Percentiles rank a stretch among this genome's conserved stretches.
phyloP scores from a whole-genome alignment of 2,797 vertebrate species.

The Gorsachius magnificus region DNA sequence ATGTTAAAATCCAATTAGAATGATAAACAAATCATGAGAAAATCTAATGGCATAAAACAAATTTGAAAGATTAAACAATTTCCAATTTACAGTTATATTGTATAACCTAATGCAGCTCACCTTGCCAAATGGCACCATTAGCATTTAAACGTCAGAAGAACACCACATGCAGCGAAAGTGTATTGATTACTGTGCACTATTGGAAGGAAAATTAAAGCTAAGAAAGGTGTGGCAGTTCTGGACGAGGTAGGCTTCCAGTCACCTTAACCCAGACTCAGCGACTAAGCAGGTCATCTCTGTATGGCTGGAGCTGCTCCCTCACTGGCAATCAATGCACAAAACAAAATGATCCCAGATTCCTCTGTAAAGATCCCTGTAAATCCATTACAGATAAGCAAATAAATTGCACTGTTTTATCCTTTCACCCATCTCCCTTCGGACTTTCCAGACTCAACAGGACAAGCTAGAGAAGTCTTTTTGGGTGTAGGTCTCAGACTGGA shows the following conservation, averaged over 20 bases:
- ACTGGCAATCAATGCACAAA: neutral
- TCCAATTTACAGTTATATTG: conserved; percentile 1
- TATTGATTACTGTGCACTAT: neutral
- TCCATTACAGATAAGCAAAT: neutral
- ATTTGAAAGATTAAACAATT: conserved; percentile 56
- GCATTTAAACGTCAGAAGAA: conserved; percentile 31
- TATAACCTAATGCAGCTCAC: conserved; percentile 8
- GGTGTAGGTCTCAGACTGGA: neutral
- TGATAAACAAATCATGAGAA: conserved; percentile 37
- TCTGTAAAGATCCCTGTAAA: neutral
- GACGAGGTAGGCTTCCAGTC: neutral
- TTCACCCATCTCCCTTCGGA: neutral
- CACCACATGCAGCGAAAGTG: neutral
- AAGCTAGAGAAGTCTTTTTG: neutral
- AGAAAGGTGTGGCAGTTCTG: neutral
- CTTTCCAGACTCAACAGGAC: neutral
- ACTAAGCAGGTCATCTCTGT: neutral
- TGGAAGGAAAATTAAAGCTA: conserved; percentile 3
- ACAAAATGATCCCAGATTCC: neutral
- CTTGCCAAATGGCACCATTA: conserved; percentile 50
- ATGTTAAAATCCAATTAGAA: conserved; percentile 44
- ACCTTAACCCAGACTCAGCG: neutral
- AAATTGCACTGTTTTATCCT: neutral
- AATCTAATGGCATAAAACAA: conserved; percentile 24
- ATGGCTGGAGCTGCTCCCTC: neutral